Conservation (phyloP, 2,888 invertebrate species). For the Polydrusus tereticollis region DNA sequence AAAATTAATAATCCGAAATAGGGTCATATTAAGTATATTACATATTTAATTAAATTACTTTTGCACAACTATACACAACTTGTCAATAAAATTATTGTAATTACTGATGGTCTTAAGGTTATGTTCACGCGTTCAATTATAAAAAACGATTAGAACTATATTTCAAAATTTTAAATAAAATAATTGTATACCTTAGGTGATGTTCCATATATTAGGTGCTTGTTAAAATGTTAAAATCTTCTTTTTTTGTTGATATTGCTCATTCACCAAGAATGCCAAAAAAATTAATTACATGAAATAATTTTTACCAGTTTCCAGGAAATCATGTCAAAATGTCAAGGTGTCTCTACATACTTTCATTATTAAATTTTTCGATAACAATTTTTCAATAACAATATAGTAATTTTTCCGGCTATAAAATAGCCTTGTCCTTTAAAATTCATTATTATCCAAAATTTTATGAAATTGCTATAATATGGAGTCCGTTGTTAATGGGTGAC, state of each 20-base stretch:
- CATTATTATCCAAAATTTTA: no score
- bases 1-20: conserved; percentile 2
- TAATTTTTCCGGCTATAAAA: background rate
- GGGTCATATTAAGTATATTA: background rate
- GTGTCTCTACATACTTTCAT: background rate
- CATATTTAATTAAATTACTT: conserved; percentile 5
- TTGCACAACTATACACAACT: conserved; percentile 3
- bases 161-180: background rate
- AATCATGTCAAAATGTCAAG: conserved; percentile 8
- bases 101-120: background rate
- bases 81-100: conserved; percentile 6
- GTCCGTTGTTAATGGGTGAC: no score
- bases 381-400: background rate
- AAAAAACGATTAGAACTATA: background rate
- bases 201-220: background rate
- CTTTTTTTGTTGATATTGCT: background rate
- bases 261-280: background rate
- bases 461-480: no score
- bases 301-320: background rate
- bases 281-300: background rate
- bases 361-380: background rate
- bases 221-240: background rate
- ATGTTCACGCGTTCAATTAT: background rate
- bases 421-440: no score
- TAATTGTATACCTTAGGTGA: background rate